phyloP scores from a whole-genome alignment of 2,888 invertebrate species.

The Drosophila rellima region DNA sequence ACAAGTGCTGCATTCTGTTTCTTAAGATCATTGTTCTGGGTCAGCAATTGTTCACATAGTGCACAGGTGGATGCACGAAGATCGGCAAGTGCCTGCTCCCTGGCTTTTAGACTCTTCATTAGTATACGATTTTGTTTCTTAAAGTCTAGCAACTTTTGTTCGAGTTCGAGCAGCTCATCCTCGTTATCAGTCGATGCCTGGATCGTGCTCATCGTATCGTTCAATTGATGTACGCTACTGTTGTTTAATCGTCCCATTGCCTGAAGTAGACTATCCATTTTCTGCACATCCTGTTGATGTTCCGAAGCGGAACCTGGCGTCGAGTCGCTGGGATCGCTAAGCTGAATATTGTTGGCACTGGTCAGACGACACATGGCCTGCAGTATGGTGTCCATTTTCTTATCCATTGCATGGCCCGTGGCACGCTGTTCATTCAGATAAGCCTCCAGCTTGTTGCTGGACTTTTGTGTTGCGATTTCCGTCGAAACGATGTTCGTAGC shows the following conservation, averaged over 20 bases:
- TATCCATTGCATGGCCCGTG: constrained; percentile 36
- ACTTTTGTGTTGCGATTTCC: background rate
- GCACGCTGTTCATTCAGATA: constrained; percentile 46
- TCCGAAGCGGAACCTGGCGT: background rate
- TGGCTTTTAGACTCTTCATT: constrained; percentile 31
- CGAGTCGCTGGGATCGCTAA: background rate
- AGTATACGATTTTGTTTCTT: constrained; percentile 83
- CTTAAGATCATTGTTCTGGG: constrained; percentile 44
- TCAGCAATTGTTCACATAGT: constrained; percentile 42
- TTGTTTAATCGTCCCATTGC: constrained; percentile 6
- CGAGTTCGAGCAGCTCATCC: constrained; percentile 79
- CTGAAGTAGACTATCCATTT: constrained; percentile 17
- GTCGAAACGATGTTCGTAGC: constrained; percentile 2
- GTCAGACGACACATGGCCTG: constrained; percentile 38
- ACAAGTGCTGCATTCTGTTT: constrained; percentile 32
- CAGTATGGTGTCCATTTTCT: constrained; percentile 55
- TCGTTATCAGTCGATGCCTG: constrained; percentile 44
- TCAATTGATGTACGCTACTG: background rate
- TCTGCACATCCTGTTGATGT: constrained; percentile 1
- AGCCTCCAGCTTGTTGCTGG: constrained; percentile 20
- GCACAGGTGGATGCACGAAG: constrained; percentile 41
- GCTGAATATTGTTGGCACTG: background rate
- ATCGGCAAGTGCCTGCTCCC: constrained; percentile 54
- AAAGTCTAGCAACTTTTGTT: constrained; percentile 83
- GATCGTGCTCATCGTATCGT: background rate